Evolutionary conservation across 1,140 invertebrate species (phyloP), one percentile per base, ranked within the genome.

Genomic region (Drosophila sp.): DNA sequence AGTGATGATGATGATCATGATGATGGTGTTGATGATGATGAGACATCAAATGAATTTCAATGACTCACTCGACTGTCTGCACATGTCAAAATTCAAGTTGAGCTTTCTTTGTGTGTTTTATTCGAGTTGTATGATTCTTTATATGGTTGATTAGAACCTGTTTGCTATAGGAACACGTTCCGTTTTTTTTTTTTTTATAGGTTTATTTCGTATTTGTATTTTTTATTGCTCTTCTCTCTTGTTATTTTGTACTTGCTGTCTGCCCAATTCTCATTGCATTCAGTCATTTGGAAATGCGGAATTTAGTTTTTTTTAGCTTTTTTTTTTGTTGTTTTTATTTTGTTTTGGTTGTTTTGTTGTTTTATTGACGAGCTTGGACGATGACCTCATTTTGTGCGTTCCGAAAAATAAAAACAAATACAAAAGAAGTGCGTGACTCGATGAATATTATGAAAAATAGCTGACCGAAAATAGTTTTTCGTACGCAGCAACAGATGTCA

Each of bases 131-230:
- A 25, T 51, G 48, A 51, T 66, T 50, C 43, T 56, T 11, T 59
- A 57, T 56, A 65, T 69, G 57, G 58, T 41, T 43, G 54, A 73
- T 76, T 77, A 58, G 64, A 86, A 84, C 65, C 80, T 80, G 80
- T 82, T 82, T 59, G 58, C 56, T 58, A 58, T 58, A 45, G 54
- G 75, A 82, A 83, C 80, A 83, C 79, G 79, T 83, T 76, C 83
- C 75, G 36, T 80, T 76, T 46, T 34, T 41, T 25, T 51, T 38
- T 18, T 54, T 62, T 75, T 13, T 27, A 3, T 48, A 16, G 21
- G 34, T 9, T 32, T 25, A 36, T 71, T 74, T 50, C 43, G 21
- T 2, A 21, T 21, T 51, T 43, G 36, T 8, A 63, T 32, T 34
- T 11, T 13, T 18, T 41, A 14, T 14, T 25, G 14, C 25, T n/a